Evolutionary conservation across 2,888 invertebrate genomes (phyloP), one percentile per base, ranked within the genome.

Genomic region (Aleiodes leptofemur): DNA sequence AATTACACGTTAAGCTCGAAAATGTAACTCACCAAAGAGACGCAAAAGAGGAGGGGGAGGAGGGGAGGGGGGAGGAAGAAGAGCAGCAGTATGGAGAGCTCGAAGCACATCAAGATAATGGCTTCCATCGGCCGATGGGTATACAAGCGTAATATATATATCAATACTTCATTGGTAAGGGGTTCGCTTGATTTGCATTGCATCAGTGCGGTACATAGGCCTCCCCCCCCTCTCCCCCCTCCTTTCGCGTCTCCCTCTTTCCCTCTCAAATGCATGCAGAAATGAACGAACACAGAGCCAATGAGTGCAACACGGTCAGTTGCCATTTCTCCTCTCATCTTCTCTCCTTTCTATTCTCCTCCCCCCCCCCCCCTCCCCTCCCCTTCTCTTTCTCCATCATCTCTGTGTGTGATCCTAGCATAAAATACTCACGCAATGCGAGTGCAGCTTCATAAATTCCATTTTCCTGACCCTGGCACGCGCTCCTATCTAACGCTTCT

Each of bases 171-270:
- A 79, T 14, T 43, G 59, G 80, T 83, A 81, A 84, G 83, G 82
- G 84, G 82, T 85, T 84, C 83, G 83, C 84, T 84, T 82, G 84
- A 85, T 85, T 85, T 84, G 83, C 83, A 85, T 85, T 82, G 83
- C 86, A 84, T 82, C 83, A 76, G 9, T 69, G 76, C 13, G 14
- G 53, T 68, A 29, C 51, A 55, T 55, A 43, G 43, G 9, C 48
- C 55, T 51, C 51, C 48, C 34, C 50, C 61, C 74, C 53, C 59
- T 74, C 57, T 50, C 16, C 48, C 61, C 16, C 48, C 61, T 70
- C 74, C 13, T 56, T 48, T n/a, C n/a, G n/a, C n/a, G n/a, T n/a
- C n/a, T n/a, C 16, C 48, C 61, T 70, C 74, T 14, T 56, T 48
- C 56, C 38, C 69, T 23, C 48, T 48, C 48, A 68, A 64, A 70